phyloP scores from a whole-genome alignment of 1,140 invertebrate species.

The Coenobita brevimanus region DNA sequence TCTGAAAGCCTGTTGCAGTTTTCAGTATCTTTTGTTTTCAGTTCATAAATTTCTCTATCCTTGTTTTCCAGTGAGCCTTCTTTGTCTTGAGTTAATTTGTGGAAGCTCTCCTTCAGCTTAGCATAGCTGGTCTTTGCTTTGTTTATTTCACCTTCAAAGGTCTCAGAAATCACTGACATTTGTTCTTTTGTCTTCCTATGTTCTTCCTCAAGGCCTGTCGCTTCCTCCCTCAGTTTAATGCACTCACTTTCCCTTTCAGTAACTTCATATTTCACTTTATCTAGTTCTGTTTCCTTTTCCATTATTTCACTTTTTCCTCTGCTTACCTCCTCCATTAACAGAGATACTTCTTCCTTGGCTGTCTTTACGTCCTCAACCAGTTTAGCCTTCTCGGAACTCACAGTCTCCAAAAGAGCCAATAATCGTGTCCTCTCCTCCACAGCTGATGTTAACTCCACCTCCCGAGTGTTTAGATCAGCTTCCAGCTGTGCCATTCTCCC shows the following conservation, averaged over 20 bases:
- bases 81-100: slow-evolving; percentile 33
- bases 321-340: not conserved
- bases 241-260: not conserved
- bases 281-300: not conserved
- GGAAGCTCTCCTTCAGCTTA: slow-evolving; percentile 33
- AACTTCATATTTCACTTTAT: not conserved
- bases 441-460: slow-evolving; percentile 21
- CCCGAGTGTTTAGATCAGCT: not conserved
- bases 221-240: not conserved
- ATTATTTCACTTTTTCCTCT: not conserved
- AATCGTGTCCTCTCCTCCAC: slow-evolving; percentile 32
- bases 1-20: not conserved
- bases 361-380: not conserved
- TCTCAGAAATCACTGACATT: not conserved
- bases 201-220: not conserved
- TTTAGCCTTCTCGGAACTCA: slow-evolving; percentile 16
- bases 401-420: slow-evolving; percentile 5
- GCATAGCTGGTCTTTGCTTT: slow-evolving; percentile 27
- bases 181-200: slow-evolving; percentile 23
- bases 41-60: slow-evolving; percentile 13
- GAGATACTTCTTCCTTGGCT: not conserved
- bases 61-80: not conserved
- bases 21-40: not conserved
- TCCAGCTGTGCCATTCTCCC: slow-evolving; percentile 17
- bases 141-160: slow-evolving; percentile 20